These are phyloP conservation scores for Zoanthus sociatus DNA, from an alignment of 92 coral and sea anemone species.

Conservation along the genomic window DNA sequence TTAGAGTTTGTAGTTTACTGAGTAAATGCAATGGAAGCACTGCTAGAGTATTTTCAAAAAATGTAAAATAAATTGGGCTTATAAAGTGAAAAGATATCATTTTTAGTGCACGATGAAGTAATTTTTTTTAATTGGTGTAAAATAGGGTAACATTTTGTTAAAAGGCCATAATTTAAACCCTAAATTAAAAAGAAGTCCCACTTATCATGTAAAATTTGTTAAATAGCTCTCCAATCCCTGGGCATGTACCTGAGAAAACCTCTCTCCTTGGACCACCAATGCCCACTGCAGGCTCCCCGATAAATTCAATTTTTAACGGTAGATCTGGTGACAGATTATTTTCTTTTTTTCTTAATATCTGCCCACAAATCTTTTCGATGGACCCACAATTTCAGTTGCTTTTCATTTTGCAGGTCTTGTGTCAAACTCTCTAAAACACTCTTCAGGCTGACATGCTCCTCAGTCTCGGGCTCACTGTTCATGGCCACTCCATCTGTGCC, in stretches of 20 bases:
- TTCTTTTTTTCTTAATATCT: slow-evolving; percentile 3
- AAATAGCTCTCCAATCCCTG: not conserved
- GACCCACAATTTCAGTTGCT: slow-evolving; percentile 12
- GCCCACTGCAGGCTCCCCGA: slow-evolving; percentile 5
- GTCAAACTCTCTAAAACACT: slow-evolving; percentile 4
- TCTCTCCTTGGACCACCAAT: slow-evolving; percentile 13
- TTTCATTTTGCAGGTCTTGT: slow-evolving; percentile 19
- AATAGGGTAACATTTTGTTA: not conserved
- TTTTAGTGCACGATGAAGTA: not conserved
- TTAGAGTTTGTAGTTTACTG: no score
- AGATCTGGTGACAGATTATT: slow-evolving; percentile 3
- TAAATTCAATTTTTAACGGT: slow-evolving; percentile 13
- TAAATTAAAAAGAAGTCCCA: not conserved
- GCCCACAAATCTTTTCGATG: slow-evolving; percentile 16
- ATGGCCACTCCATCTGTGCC: slow-evolving; percentile 22
- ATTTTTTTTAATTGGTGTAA: not conserved
- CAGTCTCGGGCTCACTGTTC: slow-evolving; percentile 8
- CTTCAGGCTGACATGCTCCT: slow-evolving; percentile 25
- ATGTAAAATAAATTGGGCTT: no score
- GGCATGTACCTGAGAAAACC: slow-evolving; percentile 25
- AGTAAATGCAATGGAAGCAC: not conserved
- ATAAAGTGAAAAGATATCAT: no score
- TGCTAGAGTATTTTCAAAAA: not conserved
- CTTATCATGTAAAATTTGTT: not conserved
- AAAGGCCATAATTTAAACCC: not conserved